Evolutionary conservation across 1,140 invertebrate genomes (phyloP), one percentile per base, ranked within the genome.

Genomic region (Platyura marginata): DNA sequence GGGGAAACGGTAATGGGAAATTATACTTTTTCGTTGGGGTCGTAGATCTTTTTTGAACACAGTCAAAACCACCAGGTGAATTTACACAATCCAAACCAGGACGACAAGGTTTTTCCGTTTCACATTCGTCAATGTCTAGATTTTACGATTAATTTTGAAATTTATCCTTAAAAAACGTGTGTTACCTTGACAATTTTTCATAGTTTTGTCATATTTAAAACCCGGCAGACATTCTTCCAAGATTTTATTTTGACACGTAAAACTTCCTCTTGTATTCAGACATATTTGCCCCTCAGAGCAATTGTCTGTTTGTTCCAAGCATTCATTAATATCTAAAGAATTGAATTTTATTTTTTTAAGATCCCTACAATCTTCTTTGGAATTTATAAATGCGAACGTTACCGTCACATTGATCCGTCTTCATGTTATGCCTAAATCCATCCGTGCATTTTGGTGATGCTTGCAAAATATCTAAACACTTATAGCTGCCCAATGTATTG

Each of bases 91-190:
- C 55, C 41, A 74, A 67, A 49, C 73, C 68, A 5, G 71, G 62
- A 33, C 64, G 66, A 51, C 81, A 85, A n/a, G 67, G 55, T 29
- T 66, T 63, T 38, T 75, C 71, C 15, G 64, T 18, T 18, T 38
- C 57, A 54, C 84, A 89, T 58, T 89, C 83, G 47, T 88, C 67
- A 19, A 85, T 71, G 65, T 89, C 85, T 77, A 48, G 15, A 59
- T 60, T 63, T 41, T 63, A 49, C 21, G 52, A 54, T 20, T 47
- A 43, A 48, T 34, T 46, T 22, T 5, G 4, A 42, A 42, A 16
- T 37, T 10, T 10, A 10, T 10, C 4, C 21, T 3, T n/a, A 40
- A 21, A 40, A 3, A 13, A 40, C 21, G 13, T 40, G 10, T 19
- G 11, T 35, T 43, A 77, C 75, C 75, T 67, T 69, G 66, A 51